phyloP scores from a whole-genome alignment of 2,797 vertebrate genomes.

The Pseudopleuronectes americanus region DNA sequence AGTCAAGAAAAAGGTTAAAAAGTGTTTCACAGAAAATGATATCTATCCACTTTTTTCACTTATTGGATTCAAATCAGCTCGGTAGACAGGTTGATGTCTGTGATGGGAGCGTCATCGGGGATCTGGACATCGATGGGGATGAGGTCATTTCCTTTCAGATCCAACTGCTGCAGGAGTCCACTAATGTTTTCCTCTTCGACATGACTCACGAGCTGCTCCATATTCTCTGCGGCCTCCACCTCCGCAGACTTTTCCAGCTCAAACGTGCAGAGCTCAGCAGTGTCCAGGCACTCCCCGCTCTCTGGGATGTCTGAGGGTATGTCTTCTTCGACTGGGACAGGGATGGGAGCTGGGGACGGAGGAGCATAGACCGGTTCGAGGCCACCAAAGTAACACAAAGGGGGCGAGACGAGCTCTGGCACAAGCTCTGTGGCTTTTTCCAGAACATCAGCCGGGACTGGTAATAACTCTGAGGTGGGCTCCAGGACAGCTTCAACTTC shows the following conservation, averaged over 20 bases:
- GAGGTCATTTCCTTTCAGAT: slow-evolving; percentile 71
- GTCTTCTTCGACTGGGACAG: slow-evolving; percentile 23
- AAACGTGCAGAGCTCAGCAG: slow-evolving; percentile 12
- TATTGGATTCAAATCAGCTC: slow-evolving; percentile 66
- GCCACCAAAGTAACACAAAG: slow-evolving; percentile 15
- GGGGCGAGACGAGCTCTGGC: slow-evolving; percentile 38
- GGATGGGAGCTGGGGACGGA: slow-evolving; percentile 26
- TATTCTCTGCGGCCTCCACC: slow-evolving; percentile 45
- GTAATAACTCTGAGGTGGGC: slow-evolving; percentile 17
- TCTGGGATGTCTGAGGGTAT: slow-evolving; percentile 26
- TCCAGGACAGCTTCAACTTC: slow-evolving; percentile 31
- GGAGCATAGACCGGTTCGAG: slow-evolving; percentile 26
- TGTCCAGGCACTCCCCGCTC: slow-evolving; percentile 36
- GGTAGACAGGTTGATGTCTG: slow-evolving; percentile 48
- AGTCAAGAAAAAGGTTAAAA: slow-evolving; percentile 40
- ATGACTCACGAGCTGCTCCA: slow-evolving; percentile 57
- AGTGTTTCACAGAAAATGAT: slow-evolving; percentile 44
- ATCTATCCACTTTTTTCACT: slow-evolving; percentile 31
- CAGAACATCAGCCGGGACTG: slow-evolving; percentile 17
- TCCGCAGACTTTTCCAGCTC: slow-evolving; percentile 41
- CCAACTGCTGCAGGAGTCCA: slow-evolving; percentile 62
- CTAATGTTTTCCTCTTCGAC: slow-evolving; percentile 52
- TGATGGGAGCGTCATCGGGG: slow-evolving; percentile 49
- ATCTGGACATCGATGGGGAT: slow-evolving; percentile 65
- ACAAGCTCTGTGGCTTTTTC: slow-evolving; percentile 43